Evolutionary conservation across 1,140 invertebrate species (phyloP).

Genomic region (Drosophila willistoni): DNA sequence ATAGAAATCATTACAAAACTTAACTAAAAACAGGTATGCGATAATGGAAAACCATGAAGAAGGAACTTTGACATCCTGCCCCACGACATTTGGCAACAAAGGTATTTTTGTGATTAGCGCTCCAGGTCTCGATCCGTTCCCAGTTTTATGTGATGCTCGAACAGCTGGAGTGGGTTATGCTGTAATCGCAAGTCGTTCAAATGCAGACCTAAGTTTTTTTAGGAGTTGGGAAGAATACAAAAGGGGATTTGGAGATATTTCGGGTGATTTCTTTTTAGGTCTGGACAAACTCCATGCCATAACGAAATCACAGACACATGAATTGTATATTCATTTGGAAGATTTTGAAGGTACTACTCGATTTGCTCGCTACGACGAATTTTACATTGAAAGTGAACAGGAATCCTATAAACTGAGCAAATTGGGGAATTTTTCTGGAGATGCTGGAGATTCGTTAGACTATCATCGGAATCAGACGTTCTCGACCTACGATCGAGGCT

Average conservation of each 20-base stretch:
- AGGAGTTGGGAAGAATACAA: constrained; percentile 20
- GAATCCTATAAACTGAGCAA: background rate
- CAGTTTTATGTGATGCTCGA: too few relatives aligned
- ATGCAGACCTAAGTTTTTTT: background rate
- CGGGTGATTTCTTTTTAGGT: constrained; percentile 23
- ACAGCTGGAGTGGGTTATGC: too few relatives aligned
- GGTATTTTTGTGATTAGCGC: too few relatives aligned
- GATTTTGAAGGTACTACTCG: background rate
- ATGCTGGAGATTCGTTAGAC: constrained; percentile 7
- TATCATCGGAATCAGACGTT: constrained; percentile 15
- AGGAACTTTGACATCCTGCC: too few relatives aligned
- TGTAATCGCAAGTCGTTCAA: background rate
- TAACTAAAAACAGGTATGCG: too few relatives aligned
- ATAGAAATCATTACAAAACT: too few relatives aligned
- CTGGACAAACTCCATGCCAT: constrained; percentile 21
- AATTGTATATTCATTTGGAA: constrained; percentile 12
- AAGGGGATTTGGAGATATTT: constrained; percentile 19
- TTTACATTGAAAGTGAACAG: background rate
- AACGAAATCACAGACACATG: background rate
- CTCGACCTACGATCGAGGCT: constrained; percentile 5
- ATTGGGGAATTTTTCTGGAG: constrained; percentile 10
- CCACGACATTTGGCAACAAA: too few relatives aligned
- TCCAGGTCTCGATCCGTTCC: too few relatives aligned
- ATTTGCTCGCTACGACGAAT: background rate
- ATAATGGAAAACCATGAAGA: too few relatives aligned